phyloP scores from a whole-genome alignment of 2,113 vertebrate genomes.

The Anguilla japonica region DNA sequence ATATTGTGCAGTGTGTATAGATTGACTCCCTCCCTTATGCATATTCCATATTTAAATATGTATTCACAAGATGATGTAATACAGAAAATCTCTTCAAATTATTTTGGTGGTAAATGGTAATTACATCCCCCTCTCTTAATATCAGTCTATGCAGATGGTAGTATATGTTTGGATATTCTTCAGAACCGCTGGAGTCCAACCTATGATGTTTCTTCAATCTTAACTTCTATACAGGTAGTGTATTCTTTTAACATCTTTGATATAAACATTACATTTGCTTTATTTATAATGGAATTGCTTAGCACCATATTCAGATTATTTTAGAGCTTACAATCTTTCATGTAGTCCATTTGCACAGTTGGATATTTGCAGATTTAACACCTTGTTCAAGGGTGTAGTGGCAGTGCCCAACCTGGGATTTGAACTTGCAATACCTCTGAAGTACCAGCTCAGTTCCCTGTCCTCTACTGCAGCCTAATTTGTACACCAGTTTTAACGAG shows the following conservation, averaged over 20 bases:
- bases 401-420: too few species aligned
- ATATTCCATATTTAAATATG: neutral
- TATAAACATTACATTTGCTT: neutral
- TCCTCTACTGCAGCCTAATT: too few species aligned
- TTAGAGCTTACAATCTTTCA: neutral
- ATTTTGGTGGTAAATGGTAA: neutral
- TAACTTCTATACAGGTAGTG: constrained; percentile 98
- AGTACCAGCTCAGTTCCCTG: too few species aligned
- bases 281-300: neutral
- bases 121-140: neutral
- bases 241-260: neutral
- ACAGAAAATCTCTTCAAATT: neutral
- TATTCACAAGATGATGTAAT: neutral
- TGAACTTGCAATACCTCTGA: too few species aligned
- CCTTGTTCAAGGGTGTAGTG: neutral
- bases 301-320: neutral
- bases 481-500: too few species aligned
- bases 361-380: neutral
- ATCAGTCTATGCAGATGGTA: constrained; percentile 96
- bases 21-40: too few species aligned
- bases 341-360: neutral
- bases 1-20: neutral
- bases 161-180: constrained; percentile 99
- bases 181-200: constrained; percentile 99
- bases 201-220: constrained; percentile 97